These are phyloP conservation scores for Cyprinus carpio DNA, from an alignment of 2,113 vertebrate species.

Conservation along the genomic window DNA sequence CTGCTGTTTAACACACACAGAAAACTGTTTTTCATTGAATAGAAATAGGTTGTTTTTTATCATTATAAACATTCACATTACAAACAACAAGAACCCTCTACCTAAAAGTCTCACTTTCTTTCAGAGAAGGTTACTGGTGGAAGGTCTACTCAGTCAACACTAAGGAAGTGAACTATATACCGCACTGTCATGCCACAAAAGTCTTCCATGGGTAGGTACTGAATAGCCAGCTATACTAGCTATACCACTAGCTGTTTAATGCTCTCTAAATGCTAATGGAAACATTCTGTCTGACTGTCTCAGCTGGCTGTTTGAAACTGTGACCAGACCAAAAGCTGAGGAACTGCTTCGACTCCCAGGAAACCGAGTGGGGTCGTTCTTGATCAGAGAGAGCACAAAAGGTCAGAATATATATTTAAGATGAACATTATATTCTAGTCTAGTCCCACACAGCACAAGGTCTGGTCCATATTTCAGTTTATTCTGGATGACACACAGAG, in stretches of 20 bases:
- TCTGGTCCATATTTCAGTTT: not conserved
- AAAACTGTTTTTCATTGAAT: not conserved
- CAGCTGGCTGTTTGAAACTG: slow-evolving; percentile 87
- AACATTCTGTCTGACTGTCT: not conserved
- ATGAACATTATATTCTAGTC: not conserved
- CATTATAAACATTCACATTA: not conserved
- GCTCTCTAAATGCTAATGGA: not conserved
- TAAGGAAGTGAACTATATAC: slow-evolving; percentile 84
- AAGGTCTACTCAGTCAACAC: slow-evolving; percentile 79
- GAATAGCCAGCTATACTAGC: not conserved
- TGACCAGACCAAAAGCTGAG: slow-evolving; percentile 84
- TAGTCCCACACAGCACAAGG: not conserved
- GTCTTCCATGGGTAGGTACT: slow-evolving; percentile 84
- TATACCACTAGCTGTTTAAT: not conserved
- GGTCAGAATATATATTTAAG: slow-evolving; percentile 49
- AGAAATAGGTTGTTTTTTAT: not conserved
- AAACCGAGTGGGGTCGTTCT: slow-evolving; percentile 82
- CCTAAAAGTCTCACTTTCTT: not conserved
- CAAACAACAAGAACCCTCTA: not conserved
- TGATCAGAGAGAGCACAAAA: slow-evolving; percentile 84
- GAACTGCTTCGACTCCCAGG: slow-evolving; percentile 82
- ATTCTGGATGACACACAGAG: not conserved
- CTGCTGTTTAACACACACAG: not conserved
- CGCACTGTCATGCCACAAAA: slow-evolving; percentile 80
- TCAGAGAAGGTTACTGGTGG: slow-evolving; percentile 85